Evolutionary conservation across 2,113 vertebrate species (phyloP), one percentile per base, ranked within the genome.

Genomic region (Ibidorhyncha struthersii): DNA sequence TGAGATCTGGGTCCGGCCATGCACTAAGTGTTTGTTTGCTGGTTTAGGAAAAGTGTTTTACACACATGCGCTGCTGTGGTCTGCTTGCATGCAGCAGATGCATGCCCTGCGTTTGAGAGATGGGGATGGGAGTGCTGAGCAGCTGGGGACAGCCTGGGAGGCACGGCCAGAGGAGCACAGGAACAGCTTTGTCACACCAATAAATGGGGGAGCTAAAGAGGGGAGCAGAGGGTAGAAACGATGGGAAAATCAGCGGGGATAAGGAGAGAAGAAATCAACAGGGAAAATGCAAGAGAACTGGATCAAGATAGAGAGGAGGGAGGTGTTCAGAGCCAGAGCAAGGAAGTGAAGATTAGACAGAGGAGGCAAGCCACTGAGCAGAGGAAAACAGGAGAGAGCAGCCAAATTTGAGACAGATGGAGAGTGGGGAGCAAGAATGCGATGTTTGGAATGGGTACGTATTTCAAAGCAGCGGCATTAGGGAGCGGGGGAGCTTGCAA

Each of bases 341-440:
- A 76, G 91, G 83, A 95, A 96, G 74, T 14, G 70, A 82, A 69
- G 94, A 89, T 79, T n/a, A 50, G 78, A 85, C 13, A 76, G 78
- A 92, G 67, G 82, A 97, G 94, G 61, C 43, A 78, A 95, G 90
- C 65, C 70, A 79, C 4, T 3, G 94, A 96, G 93, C 92, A 95
- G 89, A 85, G 76, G 93, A 96, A 93, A 96, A 85, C 71, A 85
- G 93, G 78, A 96, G 86, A 82, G 95, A 96, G 81, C 96, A 95
- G 95, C 91, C 94, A 91, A 84, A 93, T 80, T 80, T 79, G 86
- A 97, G 93, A 90, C 96, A 97, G 95, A 97, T 97, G 97, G 97
- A 97, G 96, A 96, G 96, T 90, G 95, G 94, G 96, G 97, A 95
- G 96, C 77, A 86, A 11, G 91, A 90, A 84, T 65, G 91, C 0